Conservation (phyloP, 2,113 vertebrate genomes). For the Calypte anna region DNA sequence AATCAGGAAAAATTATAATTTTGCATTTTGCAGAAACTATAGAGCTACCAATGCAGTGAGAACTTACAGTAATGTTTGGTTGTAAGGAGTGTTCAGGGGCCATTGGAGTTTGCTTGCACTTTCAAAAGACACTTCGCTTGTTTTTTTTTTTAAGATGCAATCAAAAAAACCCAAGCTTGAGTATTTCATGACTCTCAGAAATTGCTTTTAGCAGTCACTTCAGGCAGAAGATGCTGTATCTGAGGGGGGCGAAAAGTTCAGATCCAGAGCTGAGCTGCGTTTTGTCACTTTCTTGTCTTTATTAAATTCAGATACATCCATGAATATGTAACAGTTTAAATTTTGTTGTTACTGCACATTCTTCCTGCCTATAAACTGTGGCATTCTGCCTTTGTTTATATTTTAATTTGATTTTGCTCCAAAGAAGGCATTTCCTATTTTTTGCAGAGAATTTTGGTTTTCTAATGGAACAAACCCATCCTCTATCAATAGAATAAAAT, state of each 20-base stretch:
- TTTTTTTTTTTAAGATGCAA: not conserved
- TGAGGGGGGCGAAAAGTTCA: not conserved
- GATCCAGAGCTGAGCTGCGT: not conserved
- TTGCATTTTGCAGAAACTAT: not conserved
- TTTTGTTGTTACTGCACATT: not conserved
- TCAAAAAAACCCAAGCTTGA: not conserved
- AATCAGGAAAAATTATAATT: not conserved
- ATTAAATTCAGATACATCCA: conserved; percentile 10
- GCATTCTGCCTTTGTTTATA: not conserved
- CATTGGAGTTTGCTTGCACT: not conserved
- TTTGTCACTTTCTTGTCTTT: not conserved
- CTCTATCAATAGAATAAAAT: not conserved
- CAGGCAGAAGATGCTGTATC: not conserved
- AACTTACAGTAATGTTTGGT: not conserved
- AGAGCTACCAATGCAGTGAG: not conserved
- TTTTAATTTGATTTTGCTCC: conserved; percentile 21
- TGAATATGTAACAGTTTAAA: conserved; percentile 21
- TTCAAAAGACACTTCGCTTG: not conserved
- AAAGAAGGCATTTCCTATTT: not conserved
- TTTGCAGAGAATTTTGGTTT: conserved; percentile 1
- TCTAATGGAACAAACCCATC: not conserved
- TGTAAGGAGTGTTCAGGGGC: not conserved
- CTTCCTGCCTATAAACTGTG: not conserved
- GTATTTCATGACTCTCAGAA: not conserved
- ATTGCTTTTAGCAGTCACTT: not conserved